These are phyloP conservation scores for Bujurquina vittata DNA, from an alignment of 2,113 vertebrate species.

Conservation along the genomic window DNA sequence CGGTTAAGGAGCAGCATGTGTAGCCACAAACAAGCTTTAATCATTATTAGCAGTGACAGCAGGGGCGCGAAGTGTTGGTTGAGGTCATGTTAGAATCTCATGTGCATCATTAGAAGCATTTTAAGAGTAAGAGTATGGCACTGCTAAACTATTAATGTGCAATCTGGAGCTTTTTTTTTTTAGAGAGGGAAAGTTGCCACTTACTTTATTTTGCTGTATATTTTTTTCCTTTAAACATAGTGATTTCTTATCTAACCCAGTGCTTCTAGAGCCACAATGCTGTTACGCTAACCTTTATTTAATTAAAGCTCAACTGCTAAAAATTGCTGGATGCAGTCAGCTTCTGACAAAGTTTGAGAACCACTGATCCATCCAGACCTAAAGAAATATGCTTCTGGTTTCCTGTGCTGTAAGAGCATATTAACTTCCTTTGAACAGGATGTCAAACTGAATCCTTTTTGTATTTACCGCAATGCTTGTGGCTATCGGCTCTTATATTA, in stretches of 20 bases:
- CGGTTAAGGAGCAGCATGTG: slow-evolving; percentile 12
- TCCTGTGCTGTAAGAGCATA: slow-evolving; percentile 30
- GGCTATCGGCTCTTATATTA: neutral
- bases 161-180: neutral
- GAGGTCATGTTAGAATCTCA: neutral
- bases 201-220: neutral
- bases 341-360: neutral
- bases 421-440: slow-evolving; percentile 33
- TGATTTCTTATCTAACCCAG: slow-evolving; percentile 1
- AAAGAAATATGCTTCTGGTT: slow-evolving; percentile 56
- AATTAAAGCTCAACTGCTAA: neutral
- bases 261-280: neutral
- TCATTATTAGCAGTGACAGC: slow-evolving; percentile 8
- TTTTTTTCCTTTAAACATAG: slow-evolving; percentile 35
- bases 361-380: slow-evolving; percentile 36
- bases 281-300: neutral
- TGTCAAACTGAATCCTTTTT: slow-evolving; percentile 21
- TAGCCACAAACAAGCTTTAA: slow-evolving; percentile 10
- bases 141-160: neutral
- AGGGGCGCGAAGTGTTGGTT: neutral
- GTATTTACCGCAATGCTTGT: neutral
- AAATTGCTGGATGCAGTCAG: neutral
- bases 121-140: neutral
- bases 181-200: neutral
- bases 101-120: neutral